These are phyloP conservation scores for Axinella damicornis DNA, from an alignment of 37 sponge, comb jelly and placozoan species.

Conservation along the genomic window DNA sequence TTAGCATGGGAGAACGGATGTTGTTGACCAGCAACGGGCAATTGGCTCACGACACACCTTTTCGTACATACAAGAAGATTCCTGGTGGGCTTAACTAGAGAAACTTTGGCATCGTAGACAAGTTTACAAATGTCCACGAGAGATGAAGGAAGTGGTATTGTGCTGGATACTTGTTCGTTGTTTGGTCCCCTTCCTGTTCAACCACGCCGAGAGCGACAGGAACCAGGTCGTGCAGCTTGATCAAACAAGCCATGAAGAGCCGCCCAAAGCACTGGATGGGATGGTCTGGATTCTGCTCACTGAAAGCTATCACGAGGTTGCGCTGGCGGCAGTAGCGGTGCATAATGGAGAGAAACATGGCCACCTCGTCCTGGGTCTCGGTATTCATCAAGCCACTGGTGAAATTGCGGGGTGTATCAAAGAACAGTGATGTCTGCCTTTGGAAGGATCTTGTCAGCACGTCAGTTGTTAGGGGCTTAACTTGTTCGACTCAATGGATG, in stretches of 20 bases:
- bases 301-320: conserved; percentile 47
- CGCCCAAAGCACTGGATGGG: conserved; percentile 79
- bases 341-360: conserved; percentile 52
- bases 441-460: too few species aligned
- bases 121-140: conserved; percentile 87
- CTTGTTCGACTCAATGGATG: conserved; percentile 16
- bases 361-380: conserved; percentile 43
- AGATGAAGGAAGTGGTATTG: conserved; percentile 62
- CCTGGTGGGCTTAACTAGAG: conserved; percentile 87
- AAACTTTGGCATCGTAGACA: conserved; percentile 87
- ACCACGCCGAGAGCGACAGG: conserved; percentile 66
- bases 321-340: conserved; percentile 64
- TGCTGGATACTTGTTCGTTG: conserved; percentile 53
- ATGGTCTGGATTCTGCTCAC: conserved; percentile 68
- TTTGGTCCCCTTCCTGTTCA: conserved; percentile 57
- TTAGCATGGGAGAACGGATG: conserved; percentile 69
- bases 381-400: conserved; percentile 49
- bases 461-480: conserved; percentile 26
- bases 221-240: conserved; percentile 81
- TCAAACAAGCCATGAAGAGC: conserved; percentile 80
- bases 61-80: conserved; percentile 81
- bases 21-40: conserved; percentile 86
- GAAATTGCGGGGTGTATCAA: conserved; percentile 18
- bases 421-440: background rate
- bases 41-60: conserved; percentile 89